Evolutionary conservation across 2,888 invertebrate genomes (phyloP).

Genomic region (Arenicola marina): DNA sequence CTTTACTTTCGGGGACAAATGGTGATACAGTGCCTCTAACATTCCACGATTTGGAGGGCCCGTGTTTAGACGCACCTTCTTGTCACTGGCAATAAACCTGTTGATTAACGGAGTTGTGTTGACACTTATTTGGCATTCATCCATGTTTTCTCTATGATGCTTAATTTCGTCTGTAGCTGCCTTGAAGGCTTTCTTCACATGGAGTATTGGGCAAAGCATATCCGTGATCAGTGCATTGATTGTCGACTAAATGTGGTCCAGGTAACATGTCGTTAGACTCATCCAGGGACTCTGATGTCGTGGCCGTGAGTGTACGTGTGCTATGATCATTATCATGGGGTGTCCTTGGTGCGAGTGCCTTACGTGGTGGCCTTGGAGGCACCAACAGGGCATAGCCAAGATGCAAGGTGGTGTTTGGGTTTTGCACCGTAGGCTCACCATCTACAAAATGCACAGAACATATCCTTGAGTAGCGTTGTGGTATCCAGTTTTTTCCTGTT

Average conservation of each 20-base stretch:
- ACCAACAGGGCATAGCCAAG: slow-evolving; percentile 1
- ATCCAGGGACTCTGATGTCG: background rate
- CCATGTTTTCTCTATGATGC: too few species aligned
- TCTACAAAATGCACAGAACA: slow-evolving; percentile 8
- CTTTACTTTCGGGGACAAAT: slow-evolving; percentile 2
- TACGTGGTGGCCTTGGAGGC: too few species aligned
- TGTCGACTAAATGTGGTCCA: too few species aligned
- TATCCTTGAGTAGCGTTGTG: background rate
- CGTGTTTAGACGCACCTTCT: slow-evolving; percentile 11
- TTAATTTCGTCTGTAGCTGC: too few species aligned
- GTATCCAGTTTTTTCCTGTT: slow-evolving; percentile 13
- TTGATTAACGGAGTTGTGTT: too few species aligned
- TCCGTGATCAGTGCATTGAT: too few species aligned
- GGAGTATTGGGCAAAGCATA: too few species aligned
- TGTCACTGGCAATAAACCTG: slow-evolving; percentile 2
- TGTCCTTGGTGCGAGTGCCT: too few species aligned
- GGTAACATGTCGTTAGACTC: background rate
- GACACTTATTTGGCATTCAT: too few species aligned
- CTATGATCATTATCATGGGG: too few species aligned
- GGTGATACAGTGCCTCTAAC: slow-evolving; percentile 9
- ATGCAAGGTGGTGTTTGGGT: background rate
- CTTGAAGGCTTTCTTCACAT: too few species aligned
- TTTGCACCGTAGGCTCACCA: background rate
- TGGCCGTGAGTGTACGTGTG: too few species aligned
- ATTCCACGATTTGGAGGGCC: slow-evolving; percentile 11